Percentiles rank a stretch among this genome's conserved stretches.
Evolutionary conservation across 2,113 vertebrate species (phyloP).

Genomic region (Dasyornis broadbenti): DNA sequence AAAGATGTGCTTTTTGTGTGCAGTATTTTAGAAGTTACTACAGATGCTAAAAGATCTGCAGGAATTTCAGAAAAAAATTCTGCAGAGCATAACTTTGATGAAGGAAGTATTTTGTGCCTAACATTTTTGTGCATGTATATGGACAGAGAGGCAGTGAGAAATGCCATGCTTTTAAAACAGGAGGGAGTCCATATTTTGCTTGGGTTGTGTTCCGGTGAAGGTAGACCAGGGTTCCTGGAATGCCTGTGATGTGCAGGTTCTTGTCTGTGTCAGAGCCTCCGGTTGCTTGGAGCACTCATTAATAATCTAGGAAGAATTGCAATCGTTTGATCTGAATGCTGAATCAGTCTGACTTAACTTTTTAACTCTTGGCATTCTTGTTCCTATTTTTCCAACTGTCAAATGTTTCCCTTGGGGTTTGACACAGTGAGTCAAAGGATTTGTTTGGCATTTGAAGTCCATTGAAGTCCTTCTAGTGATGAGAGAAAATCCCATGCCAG

Average conservation of each 20-base stretch:
- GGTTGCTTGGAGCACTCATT: not conserved
- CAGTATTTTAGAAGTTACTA: not conserved
- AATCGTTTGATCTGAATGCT: not conserved
- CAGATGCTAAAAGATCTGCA: not conserved
- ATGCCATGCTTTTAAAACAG: not conserved
- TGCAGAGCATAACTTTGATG: not conserved
- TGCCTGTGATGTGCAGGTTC: conserved; percentile 41
- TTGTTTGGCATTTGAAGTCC: conserved; percentile 5
- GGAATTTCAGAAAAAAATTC: not conserved
- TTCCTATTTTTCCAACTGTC: not conserved
- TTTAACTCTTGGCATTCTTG: conserved; percentile 19
- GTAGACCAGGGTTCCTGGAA: conserved; percentile 4
- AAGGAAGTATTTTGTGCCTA: not conserved
- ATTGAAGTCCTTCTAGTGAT: not conserved
- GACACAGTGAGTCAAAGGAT: not conserved
- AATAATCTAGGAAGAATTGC: conserved; percentile 11
- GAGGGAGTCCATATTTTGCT: not conserved
- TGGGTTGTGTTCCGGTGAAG: not conserved
- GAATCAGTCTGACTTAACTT: not conserved
- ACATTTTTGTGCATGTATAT: not conserved
- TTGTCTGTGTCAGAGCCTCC: not conserved
- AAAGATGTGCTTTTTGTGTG: not conserved
- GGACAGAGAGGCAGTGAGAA: not conserved
- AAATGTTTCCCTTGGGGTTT: not conserved
- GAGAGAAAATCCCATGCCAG: not conserved